Conservation (phyloP, 2,888 invertebrate genomes). For the Sylvicola fuscatus region DNA sequence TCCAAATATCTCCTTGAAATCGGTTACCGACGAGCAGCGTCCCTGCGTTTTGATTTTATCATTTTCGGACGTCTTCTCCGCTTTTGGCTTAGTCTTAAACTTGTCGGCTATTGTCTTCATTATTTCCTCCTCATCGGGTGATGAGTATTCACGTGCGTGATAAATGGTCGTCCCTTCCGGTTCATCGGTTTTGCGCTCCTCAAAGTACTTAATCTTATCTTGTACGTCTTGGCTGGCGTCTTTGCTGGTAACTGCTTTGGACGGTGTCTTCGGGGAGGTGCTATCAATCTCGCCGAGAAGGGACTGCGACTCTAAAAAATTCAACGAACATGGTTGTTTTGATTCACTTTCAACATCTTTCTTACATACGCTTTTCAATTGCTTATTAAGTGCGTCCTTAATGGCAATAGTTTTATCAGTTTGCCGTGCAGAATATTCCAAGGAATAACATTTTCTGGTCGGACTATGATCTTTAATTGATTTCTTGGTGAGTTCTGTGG, state of each 20-base stretch:
- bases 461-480: conserved; percentile 19
- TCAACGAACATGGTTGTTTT: conserved; percentile 4
- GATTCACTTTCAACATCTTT: conserved; percentile 20
- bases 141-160: conserved; percentile 31
- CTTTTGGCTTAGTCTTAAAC: conserved; percentile 14
- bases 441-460: conserved; percentile 27
- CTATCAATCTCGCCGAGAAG: neutral
- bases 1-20: conserved; percentile 65
- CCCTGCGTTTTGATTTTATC: conserved; percentile 20
- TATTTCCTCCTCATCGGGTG: conserved; percentile 28
- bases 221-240: conserved; percentile 38
- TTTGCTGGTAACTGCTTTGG: conserved; percentile 39
- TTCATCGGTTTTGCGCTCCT: conserved; percentile 36
- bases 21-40: conserved; percentile 27
- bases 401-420: too few relatives aligned
- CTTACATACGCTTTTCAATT: neutral
- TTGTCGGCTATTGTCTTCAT: conserved; percentile 28
- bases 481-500: conserved; percentile 29
- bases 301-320: neutral
- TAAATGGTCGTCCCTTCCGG: conserved; percentile 29
- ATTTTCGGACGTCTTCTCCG: conserved; percentile 9
- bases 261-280: conserved; percentile 21
- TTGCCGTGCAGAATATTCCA: conserved; percentile 13
- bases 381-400: too few relatives aligned
- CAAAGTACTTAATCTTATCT: conserved; percentile 62